These are phyloP conservation scores for Drosophila subobscura DNA, from an alignment of 1,140 invertebrate species.

Conservation along the genomic window DNA sequence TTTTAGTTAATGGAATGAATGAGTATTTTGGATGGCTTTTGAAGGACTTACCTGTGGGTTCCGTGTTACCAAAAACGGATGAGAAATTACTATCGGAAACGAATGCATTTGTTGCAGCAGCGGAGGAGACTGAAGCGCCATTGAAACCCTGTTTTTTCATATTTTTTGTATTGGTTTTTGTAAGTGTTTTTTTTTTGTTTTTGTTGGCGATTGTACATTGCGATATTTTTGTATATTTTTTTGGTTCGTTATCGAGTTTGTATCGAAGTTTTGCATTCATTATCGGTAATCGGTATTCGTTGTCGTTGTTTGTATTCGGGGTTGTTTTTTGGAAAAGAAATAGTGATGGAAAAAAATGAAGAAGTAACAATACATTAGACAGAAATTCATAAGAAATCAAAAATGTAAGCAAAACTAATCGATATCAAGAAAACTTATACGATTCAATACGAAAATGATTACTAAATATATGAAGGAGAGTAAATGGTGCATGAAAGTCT, in stretches of 20 bases:
- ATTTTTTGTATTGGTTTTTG: conserved; percentile 11
- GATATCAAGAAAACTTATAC: conserved; percentile 30
- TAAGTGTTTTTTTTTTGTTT: conserved; percentile 43
- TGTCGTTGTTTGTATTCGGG: conserved; percentile 48
- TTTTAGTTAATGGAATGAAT: conserved; percentile 27
- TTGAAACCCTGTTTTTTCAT: conserved; percentile 82
- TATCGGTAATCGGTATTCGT: conserved; percentile 33
- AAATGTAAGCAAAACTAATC: conserved; percentile 43
- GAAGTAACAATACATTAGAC: conserved; percentile 77
- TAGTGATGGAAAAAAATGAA: conserved; percentile 76
- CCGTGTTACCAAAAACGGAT: conserved; percentile 91
- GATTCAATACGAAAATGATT: conserved; percentile 18
- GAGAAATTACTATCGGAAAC: conserved; percentile 93
- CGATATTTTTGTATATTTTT: conserved; percentile 36
- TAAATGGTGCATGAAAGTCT: conserved; percentile 49
- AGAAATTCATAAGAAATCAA: conserved; percentile 74
- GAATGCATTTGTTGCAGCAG: conserved; percentile 90
- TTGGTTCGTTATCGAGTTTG: conserved; percentile 18
- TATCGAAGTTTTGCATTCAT: conserved; percentile 35
- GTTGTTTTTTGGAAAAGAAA: conserved; percentile 53
- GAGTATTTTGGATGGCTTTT: conserved; percentile 32
- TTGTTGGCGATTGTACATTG: conserved; percentile 32
- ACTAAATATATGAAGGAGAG: conserved; percentile 9
- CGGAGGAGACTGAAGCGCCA: conserved; percentile 84
- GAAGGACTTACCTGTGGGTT: conserved; percentile 88